phyloP scores from a whole-genome alignment of 2,113 vertebrate genomes.

The Alligator sinensis region DNA sequence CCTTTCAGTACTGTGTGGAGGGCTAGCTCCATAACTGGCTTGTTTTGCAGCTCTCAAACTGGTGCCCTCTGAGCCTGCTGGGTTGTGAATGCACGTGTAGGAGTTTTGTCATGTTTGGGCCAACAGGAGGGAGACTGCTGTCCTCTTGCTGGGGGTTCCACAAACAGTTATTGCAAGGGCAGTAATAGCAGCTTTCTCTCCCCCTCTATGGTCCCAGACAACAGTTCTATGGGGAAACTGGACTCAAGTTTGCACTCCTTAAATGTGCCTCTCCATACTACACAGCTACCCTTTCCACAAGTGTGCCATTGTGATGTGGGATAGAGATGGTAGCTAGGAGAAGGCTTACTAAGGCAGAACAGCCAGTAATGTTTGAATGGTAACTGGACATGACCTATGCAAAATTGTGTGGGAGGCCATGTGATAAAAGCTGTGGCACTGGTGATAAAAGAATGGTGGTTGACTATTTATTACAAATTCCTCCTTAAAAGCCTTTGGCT shows the following conservation, averaged over 20 bases:
- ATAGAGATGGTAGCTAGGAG: fast-evolving
- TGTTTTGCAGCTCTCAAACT: background rate
- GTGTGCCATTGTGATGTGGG: background rate
- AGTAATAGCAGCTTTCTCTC: background rate
- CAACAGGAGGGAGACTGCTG: background rate
- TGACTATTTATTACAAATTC: background rate
- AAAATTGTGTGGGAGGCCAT: fast-evolving
- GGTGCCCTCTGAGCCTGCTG: background rate
- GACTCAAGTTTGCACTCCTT: background rate
- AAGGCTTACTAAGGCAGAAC: background rate
- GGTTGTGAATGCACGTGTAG: background rate
- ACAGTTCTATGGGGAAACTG: fast-evolving
- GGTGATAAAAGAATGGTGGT: background rate
- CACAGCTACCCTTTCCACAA: background rate
- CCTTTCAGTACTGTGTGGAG: background rate
- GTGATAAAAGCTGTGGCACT: background rate
- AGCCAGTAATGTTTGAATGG: background rate
- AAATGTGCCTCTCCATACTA: background rate
- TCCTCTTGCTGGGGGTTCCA: background rate
- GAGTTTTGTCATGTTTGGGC: background rate
- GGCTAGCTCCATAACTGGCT: fast-evolving
- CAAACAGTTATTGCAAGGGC: background rate
- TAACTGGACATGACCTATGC: background rate
- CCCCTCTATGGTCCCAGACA: fast-evolving
- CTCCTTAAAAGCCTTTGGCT: background rate